Evolutionary conservation across 1,140 invertebrate genomes (phyloP), one percentile per base, ranked within the genome.

Genomic region (Anthonomus grandis): DNA sequence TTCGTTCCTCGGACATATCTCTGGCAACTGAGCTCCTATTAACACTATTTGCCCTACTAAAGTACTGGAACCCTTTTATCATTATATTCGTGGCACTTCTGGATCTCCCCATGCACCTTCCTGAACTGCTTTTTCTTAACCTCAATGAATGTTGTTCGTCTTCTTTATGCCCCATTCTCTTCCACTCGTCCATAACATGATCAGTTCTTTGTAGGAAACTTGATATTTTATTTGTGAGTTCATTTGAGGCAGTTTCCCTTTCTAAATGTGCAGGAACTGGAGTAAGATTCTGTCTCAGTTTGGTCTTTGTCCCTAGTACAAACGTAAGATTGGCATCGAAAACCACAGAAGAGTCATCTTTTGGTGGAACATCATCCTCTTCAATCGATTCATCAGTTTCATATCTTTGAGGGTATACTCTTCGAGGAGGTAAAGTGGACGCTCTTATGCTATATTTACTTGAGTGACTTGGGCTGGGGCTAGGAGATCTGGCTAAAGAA

Each of bases 111-210:
- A 84, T 62, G 67, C 71, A n/a, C 71, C 74, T 48, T 53, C 74
- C 75, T n/a, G 18, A 41, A 23, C 65, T 19, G 50, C 66, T 70
- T 21, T 73, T 70, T 42, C 69, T 66, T 27, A 70, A 73, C 15
- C 61, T 57, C 25, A 63, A 52, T 10, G 65, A 64, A 25, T 75
- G 71, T 24, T 77, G 54, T 17, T 78, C 57, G 2, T 82, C 77
- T 59, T 80, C 80, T 57, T 77, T 82, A 47, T 79, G 79, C 0
- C 84, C 83, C 4, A 86, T 62, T 49, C 80, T 76, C 54, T 80
- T 79, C 89, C 89, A 92, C 67, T 91, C 88, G 60, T 92, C 86
- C 81, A 89, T 88, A 0, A 91, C 82, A 69, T 92, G 89, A 70
- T 92, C 89, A 2, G 89, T 91, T 48, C 86, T 81, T 66, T 83